Base-by-base conservation (phyloP, 1,140 invertebrate species). In the Theocolax elegans region DNA sequence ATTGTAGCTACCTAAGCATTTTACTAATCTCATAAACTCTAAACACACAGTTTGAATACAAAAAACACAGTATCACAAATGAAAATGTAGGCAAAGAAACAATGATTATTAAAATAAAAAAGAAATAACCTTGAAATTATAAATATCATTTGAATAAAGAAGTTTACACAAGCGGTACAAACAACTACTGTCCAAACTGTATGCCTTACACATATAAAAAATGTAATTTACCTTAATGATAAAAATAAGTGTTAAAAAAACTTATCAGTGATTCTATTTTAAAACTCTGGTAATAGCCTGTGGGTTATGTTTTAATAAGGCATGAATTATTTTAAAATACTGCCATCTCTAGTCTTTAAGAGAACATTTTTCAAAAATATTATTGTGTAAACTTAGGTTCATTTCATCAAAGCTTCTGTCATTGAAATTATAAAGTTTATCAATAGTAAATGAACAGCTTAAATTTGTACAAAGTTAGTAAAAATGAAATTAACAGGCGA, bases 241-340 rank as follows among this genome's bases (percentile, higher is more conserved):
- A 7, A 29, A 44, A 65, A 54, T 19, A 54, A 29, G 49, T 42
- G 54, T 44, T 54, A 29, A 54, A 42, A 42, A 29, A 29, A 19
- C 19, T 42, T 21, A 54, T 42, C 15, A 15, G 25, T 29, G 29
- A 15, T 27, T 65, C 63, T 65, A 65, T 65, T 54, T 53, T 65
- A 65, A 65, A 65, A 54, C 38, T 13, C 1, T 31, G n/a, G 6
- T 40, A 42, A 54, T 54, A 35, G 25, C 23, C 15, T 64, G 53
- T 53, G 23, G 23, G 49, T 65, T 65, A 51, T 53, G 46, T 65
- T 65, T 54, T 44, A 65, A 27, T 40, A 42, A 53, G 35, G 35
- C 23, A 8, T 54, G 10, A 29, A 10, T 29, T 42, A 65, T 49
- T 65, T 44, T 53, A 65, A 1, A 42, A 65, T 65, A 54, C 35